Evolutionary conservation across 2,797 vertebrate species (phyloP).

Genomic region (Cryptoblepharus egeriae): DNA sequence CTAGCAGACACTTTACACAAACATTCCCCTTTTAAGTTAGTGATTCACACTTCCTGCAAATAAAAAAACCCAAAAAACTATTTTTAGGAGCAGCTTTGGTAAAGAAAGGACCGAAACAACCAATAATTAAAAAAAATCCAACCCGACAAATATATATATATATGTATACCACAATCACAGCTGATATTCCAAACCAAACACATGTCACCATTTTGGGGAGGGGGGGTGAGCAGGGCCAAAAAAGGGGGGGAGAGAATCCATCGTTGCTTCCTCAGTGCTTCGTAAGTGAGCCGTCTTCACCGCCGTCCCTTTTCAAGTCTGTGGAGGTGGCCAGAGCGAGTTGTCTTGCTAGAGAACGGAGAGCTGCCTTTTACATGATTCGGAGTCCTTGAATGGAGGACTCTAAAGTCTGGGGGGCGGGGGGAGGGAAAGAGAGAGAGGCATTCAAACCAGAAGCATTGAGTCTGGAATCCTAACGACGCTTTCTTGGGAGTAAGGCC

Average conservation of each 20-base stretch:
- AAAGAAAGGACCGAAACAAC: conserved; percentile 86
- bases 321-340: conserved; percentile 65
- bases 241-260: conserved; percentile 60
- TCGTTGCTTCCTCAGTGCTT: conserved; percentile 80
- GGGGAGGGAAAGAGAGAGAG: background rate
- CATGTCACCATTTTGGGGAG: conserved; percentile 71
- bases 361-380: conserved; percentile 92
- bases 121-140: conserved; percentile 64
- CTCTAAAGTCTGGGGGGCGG: conserved; percentile 89
- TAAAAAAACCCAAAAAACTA: too few species aligned
- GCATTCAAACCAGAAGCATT: too few species aligned
- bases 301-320: conserved; percentile 63
- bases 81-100: conserved; percentile 90
- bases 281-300: conserved; percentile 69
- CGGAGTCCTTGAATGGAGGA: conserved; percentile 96
- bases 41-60: conserved; percentile 78
- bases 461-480: too few species aligned
- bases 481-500: too few species aligned
- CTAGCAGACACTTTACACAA: conserved; percentile 92
- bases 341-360: conserved; percentile 75
- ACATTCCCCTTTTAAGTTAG: conserved; percentile 90
- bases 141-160: conserved; percentile 17
- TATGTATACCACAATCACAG: conserved; percentile 69
- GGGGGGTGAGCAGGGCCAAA: too few species aligned
- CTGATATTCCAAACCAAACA: conserved; percentile 79